Evolutionary conservation across 2,888 invertebrate genomes (phyloP), one percentile per base, ranked within the genome.

Genomic region (Idaea biselata): DNA sequence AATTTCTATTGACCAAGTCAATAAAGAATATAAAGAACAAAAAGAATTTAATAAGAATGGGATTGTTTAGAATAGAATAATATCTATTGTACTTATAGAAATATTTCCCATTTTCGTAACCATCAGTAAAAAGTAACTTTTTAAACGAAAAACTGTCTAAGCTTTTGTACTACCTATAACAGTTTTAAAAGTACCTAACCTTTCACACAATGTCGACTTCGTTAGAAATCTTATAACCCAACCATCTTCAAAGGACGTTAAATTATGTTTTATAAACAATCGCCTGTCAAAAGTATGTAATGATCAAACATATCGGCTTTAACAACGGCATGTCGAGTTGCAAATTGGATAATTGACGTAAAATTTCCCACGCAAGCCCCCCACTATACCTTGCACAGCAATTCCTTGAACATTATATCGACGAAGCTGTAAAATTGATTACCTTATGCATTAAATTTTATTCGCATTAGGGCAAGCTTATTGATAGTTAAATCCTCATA

Each of bases 301-400:
- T 77, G 77, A 76, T 76, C 74, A 78, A 78, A 81, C 78, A 79
- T 75, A 75, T 74, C 71, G 73, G 68, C 68, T 67, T n/a, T 63
- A 68, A 68, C 69, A 65, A 68, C 60, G 57, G 62, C 70, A 73
- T 67, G 68, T 67, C 62, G 72, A 73, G 73, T 79, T 80, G 79
- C 79, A 87, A 88, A 87, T 84, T 86, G 84, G 84, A 87, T 88
- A 88, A 88, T 85, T 81, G 82, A 70, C 73, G 68, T 62, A 66
- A 69, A 74, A 68, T 70, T 82, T 84, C 85, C 80, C 82, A 83
- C 83, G 82, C 76, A 67, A 68, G 65, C 69, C 66, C 69, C 69
- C 63, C 18, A 18, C 25, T 16, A 25, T 25, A 25, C 25, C 25
- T 25, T 25, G 25, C 5, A 25, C 25, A 65, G 63, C 58, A 58